Percentiles rank a stretch among this genome's conserved stretches.
Conservation (phyloP, 1,140 invertebrate genomes). For the Danaus melanippus region DNA sequence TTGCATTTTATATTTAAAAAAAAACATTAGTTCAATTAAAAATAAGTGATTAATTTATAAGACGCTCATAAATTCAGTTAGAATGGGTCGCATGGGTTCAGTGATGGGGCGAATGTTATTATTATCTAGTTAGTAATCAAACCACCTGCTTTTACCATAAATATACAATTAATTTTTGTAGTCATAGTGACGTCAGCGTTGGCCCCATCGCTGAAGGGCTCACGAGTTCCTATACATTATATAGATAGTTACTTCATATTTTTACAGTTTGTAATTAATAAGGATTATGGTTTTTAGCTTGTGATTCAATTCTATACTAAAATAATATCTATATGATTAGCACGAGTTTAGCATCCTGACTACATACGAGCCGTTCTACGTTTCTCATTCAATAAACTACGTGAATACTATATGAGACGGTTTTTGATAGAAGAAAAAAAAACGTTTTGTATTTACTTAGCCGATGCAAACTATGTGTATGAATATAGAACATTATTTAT, state of each 20-base stretch:
- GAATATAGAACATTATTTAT: too few species aligned
- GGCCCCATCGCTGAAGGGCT: slow-evolving; percentile 44
- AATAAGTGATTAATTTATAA: slow-evolving; percentile 30
- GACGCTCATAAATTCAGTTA: slow-evolving; percentile 36
- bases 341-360: too few species aligned
- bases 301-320: too few species aligned
- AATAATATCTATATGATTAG: too few species aligned
- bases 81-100: slow-evolving; percentile 30
- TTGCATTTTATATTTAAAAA: too few species aligned
- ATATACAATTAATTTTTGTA: slow-evolving; percentile 20
- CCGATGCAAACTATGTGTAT: too few species aligned
- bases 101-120: slow-evolving; percentile 35
- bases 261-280: slow-evolving; percentile 47
- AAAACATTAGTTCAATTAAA: slow-evolving; percentile 23
- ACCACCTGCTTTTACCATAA: slow-evolving; percentile 22
- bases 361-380: too few species aligned
- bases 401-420: too few species aligned
- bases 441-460: too few species aligned
- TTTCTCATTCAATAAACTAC: too few species aligned
- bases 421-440: too few species aligned
- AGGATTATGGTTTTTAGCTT: slow-evolving; percentile 24
- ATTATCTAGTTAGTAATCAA: slow-evolving; percentile 21
- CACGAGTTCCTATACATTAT: slow-evolving; percentile 57
- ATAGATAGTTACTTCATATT: slow-evolving; percentile 52
- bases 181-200: slow-evolving; percentile 19